Percentiles rank a stretch among this genome's conserved stretches.
Conservation (phyloP, 2,797 vertebrate genomes). For the Coregonus ussuriensis region DNA sequence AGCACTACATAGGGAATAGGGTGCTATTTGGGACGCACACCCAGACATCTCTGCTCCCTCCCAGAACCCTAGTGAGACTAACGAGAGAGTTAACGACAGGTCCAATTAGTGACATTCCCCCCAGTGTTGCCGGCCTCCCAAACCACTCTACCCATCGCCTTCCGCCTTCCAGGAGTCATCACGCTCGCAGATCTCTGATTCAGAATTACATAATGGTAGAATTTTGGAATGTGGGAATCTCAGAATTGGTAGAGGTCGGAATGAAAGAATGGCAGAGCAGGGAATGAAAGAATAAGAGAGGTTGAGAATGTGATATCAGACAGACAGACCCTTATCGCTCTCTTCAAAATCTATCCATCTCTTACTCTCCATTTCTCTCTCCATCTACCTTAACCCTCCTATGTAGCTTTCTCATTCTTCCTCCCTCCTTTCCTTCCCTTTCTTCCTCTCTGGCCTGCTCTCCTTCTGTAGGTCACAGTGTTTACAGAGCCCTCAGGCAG, state of each 20-base stretch:
- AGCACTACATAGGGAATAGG: background rate
- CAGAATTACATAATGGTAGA: background rate
- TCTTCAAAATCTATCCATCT: no score
- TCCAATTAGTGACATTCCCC: background rate
- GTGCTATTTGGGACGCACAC: background rate
- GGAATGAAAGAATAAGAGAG: background rate
- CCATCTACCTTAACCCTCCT: no score
- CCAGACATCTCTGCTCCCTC: background rate
- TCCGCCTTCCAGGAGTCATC: no score
- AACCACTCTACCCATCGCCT: background rate
- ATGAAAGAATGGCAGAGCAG: background rate
- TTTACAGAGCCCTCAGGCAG: no score
- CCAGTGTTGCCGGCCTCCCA: background rate
- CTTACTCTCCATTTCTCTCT: no score
- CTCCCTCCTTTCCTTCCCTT: no score
- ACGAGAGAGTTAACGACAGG: background rate
- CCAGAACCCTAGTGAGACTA: background rate
- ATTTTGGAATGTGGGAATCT: background rate
- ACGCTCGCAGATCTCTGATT: no score
- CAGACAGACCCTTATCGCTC: background rate
- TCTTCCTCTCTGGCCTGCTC: no score
- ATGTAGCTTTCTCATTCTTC: no score
- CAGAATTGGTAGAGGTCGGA: background rate
- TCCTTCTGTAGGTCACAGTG: no score
- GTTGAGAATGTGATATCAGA: background rate